Evolutionary conservation across 2,888 invertebrate genomes (phyloP), one percentile per base, ranked within the genome.

Genomic region (Sphaerophoria taeniata): DNA sequence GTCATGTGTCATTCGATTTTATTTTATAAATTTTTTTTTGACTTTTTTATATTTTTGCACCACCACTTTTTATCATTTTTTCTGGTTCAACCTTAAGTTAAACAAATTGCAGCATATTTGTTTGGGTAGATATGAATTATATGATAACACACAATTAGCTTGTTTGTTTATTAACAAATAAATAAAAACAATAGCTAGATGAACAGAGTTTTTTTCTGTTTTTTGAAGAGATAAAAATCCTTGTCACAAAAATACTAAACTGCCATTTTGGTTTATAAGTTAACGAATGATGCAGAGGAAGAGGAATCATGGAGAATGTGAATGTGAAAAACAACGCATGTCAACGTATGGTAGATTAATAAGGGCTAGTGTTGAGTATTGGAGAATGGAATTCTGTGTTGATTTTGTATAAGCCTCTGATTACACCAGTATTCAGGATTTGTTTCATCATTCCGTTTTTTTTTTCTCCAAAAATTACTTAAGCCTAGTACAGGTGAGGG

Each of bases 1-100:
- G 85, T 85, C 85, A 85, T 80, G 84, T 84, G 85, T 85, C 85
- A 85, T 76, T 72, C 53, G 72, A 71, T 61, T 61, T 24, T 24
- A 24, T 24, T 24, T 24, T 24, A 24, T 24, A 24, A 2, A 75
- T 74, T 81, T 71, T 55, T 60, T 61, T n/a, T 36, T 55, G 43
- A 55, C 56, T 63, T 45, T 45, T 31, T 49, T 45, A 12, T 47
- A 14, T 53, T 51, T 58, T 72, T 61, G 16, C 72, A 71, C 71
- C 61, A 65, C 61, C 63, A 63, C 60, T 70, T 70, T 61, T 36
- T n/a, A 31, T 43, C 11, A 65, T 56, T 58, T 67, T 72, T 67
- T 58, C 58, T 31, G 55, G 7, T 60, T 43, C 6, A 24, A 36
- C 3, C 47, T 47, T 63, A 4, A 33, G 14, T 33, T 47, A 2